Conservation (phyloP, 2,797 vertebrate species). For the Protonibea diacanthus region DNA sequence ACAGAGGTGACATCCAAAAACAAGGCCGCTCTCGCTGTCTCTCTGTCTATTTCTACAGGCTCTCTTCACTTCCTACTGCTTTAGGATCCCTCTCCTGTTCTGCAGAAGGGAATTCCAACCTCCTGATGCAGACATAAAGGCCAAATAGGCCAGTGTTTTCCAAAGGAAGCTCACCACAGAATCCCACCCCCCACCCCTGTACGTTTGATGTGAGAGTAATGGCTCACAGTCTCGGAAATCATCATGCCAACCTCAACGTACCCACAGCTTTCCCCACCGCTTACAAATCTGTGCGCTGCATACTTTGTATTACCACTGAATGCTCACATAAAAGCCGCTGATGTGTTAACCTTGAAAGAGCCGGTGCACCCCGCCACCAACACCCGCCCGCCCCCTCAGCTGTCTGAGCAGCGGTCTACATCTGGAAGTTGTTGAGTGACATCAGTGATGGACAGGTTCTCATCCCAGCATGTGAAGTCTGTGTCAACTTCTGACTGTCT, state of each 20-base stretch:
- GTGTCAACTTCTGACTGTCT: slow-evolving; percentile 53
- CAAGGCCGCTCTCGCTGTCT: slow-evolving; percentile 8
- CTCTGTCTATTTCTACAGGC: slow-evolving; percentile 1
- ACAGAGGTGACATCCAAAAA: slow-evolving; percentile 52
- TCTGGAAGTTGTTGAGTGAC: slow-evolving; percentile 87
- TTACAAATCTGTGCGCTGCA: slow-evolving; percentile 53
- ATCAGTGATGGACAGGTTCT: slow-evolving; percentile 82
- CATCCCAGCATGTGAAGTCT: slow-evolving; percentile 75
- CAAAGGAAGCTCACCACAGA: slow-evolving; percentile 72
- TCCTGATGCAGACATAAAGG: slow-evolving; percentile 64
- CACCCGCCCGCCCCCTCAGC: slow-evolving; percentile 55
- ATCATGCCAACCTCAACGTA: slow-evolving; percentile 53
- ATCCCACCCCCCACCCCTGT: slow-evolving; percentile 29
- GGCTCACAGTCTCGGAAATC: slow-evolving; percentile 54
- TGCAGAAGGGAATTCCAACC: slow-evolving; percentile 60
- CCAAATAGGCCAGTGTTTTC: slow-evolving; percentile 79
- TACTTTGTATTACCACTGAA: slow-evolving; percentile 63
- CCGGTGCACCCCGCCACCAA: slow-evolving; percentile 45
- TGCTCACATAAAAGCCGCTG: slow-evolving; percentile 53
- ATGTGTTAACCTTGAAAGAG: slow-evolving; percentile 69
- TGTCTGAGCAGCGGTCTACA: slow-evolving; percentile 72
- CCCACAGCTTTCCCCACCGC: slow-evolving; percentile 45
- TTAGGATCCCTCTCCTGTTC: slow-evolving; percentile 37
- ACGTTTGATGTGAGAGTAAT: slow-evolving; percentile 78
- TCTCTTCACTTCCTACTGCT: slow-evolving; percentile 35